Evolutionary conservation across 2,113 vertebrate genomes (phyloP), one percentile per base, ranked within the genome.

Genomic region (Amblyornis subalaris): DNA sequence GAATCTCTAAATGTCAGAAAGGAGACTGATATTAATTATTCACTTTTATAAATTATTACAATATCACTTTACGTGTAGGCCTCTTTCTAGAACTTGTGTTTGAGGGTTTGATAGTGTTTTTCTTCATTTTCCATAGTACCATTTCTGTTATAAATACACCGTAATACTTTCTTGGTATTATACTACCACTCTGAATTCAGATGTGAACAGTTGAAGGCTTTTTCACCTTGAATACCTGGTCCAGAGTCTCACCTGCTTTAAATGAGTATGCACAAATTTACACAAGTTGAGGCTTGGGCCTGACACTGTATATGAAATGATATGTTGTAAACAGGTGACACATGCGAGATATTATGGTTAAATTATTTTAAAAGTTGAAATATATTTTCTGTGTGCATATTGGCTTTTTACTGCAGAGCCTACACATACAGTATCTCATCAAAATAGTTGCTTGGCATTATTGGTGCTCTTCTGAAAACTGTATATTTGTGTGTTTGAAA

Each of bases 311-410:
- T 93, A 72, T 94, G 92, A 67, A 90, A 97, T 87, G 89, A 89
- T 97, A 96, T 94, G 95, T 96, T 97, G 92, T 97, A 96, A 97
- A 97, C 88, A 94, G 88, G 67, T 96, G 90, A 96, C 85, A 97
- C 93, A 92, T 94, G 94, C 95, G 92, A 97, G 97, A 95, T 97
- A 93, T 92, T 96, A 96, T 86, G 93, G 96, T 97, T 98, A 98
- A 98, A 96, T 98, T 98, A 98, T 98, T 98, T 98, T 98, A 96
- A 97, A 97, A 97, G 96, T 98, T 96, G 73, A 97, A 97, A 96
- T 97, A 97, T 97, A 96, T 97, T 98, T 98, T 98, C 95, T 97
- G 96, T 97, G 97, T 97, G 96, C 88, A 80, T 95, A 97, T 97
- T 97, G 96, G 92, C 96, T 97, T 97, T 96, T 96, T 96, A 97